Conservation (phyloP, 2,113 vertebrate genomes). For the Cryptoleucopteryx plumbea region DNA sequence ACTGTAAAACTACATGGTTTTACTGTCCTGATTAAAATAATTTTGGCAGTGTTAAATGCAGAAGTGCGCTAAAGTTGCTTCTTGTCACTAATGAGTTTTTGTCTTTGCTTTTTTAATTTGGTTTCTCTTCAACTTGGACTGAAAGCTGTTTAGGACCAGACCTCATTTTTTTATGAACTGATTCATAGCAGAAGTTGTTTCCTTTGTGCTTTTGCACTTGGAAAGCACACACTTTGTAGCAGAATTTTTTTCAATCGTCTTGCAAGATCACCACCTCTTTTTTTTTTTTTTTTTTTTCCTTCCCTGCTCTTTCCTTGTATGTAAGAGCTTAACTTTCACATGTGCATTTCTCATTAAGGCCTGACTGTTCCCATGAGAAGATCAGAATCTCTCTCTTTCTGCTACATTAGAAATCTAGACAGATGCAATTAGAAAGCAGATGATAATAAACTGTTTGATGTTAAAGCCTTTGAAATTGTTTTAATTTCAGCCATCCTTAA, state of each 20-base stretch:
- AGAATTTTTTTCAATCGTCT: neutral
- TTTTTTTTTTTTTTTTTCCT: neutral
- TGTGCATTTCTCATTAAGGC: neutral
- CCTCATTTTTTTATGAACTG: neutral
- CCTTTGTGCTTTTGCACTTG: neutral
- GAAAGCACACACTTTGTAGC: neutral
- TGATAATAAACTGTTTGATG: constrained; percentile 26
- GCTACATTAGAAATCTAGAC: constrained; percentile 7
- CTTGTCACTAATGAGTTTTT: neutral
- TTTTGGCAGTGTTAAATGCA: neutral
- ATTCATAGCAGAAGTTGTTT: neutral
- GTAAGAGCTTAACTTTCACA: neutral
- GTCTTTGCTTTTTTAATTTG: neutral
- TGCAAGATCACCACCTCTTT: neutral
- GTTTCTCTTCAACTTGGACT: neutral
- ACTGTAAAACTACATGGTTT: neutral
- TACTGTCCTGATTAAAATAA: neutral
- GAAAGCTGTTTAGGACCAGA: neutral
- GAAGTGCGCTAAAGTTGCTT: neutral
- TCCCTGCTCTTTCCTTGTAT: neutral
- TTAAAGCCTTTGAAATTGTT: constrained; percentile 19
- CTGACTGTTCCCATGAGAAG: neutral
- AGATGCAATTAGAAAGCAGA: constrained; percentile 15
- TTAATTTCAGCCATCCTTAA: neutral
- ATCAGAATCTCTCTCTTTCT: constrained; percentile 1